phyloP scores from a whole-genome alignment of 2,888 invertebrate species.

The Trichogramma evanescens region DNA sequence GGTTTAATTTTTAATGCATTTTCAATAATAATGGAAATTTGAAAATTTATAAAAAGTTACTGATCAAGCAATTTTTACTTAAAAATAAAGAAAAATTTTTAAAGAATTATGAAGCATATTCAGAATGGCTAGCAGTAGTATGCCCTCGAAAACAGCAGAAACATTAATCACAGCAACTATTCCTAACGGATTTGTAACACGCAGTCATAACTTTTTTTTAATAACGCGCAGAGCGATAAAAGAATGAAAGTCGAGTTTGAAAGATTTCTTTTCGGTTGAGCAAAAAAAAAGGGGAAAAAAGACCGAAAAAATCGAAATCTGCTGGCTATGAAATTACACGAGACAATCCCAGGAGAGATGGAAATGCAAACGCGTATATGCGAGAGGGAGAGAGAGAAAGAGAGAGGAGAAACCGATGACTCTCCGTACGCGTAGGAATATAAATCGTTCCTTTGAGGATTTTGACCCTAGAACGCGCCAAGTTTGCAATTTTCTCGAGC shows the following conservation, averaged over 20 bases:
- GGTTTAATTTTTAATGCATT: too few relatives aligned
- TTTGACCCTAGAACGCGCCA: slow-evolving; percentile 29
- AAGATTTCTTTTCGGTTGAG: background rate
- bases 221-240: too few relatives aligned
- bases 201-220: too few relatives aligned
- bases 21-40: too few relatives aligned
- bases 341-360: slow-evolving; percentile 29
- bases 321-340: slow-evolving; percentile 44
- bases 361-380: slow-evolving; percentile 42
- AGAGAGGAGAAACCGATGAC: slow-evolving; percentile 14
- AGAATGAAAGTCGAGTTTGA: background rate
- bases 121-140: too few relatives aligned
- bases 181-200: too few relatives aligned
- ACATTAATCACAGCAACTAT: too few relatives aligned
- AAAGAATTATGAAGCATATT: too few relatives aligned
- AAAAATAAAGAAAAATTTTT: too few relatives aligned
- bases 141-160: too few relatives aligned
- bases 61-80: too few relatives aligned
- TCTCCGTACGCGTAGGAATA: slow-evolving; percentile 16
- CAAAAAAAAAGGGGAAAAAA: background rate
- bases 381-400: slow-evolving; percentile 20
- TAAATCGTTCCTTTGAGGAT: slow-evolving; percentile 37
- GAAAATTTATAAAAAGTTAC: too few relatives aligned
- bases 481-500: slow-evolving; percentile 29
- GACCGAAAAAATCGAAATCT: slow-evolving; percentile 29